Conservation (phyloP, 2,797 vertebrate species). For the Amazona ochrocephala region DNA sequence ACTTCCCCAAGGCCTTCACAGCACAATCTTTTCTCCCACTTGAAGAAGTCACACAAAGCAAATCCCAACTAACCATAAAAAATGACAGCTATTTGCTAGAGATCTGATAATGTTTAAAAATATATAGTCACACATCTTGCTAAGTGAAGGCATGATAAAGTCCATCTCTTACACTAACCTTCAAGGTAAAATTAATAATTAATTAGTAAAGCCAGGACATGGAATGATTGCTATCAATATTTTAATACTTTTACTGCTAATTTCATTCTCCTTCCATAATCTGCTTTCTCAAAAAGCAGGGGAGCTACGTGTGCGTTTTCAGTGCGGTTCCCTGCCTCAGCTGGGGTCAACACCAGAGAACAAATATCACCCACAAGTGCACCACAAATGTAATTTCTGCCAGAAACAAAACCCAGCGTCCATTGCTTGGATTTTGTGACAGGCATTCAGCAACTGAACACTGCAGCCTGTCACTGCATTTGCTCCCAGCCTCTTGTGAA, state of each 20-base stretch:
- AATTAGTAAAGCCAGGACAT: constrained; percentile 86
- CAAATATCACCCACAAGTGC: background rate
- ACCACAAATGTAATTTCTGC: background rate
- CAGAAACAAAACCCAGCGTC: background rate
- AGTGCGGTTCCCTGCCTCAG: background rate
- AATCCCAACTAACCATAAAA: constrained; percentile 47
- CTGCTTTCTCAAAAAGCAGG: constrained; percentile 66
- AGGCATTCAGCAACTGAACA: background rate
- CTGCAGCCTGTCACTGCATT: background rate
- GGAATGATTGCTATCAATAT: constrained; percentile 93
- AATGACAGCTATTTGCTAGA: constrained; percentile 56
- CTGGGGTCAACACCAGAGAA: background rate
- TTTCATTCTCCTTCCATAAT: constrained; percentile 82
- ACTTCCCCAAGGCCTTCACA: background rate
- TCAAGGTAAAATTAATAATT: constrained; percentile 94
- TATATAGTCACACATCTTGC: constrained; percentile 70
- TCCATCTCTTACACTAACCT: constrained; percentile 85
- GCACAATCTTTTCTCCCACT: background rate
- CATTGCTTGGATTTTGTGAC: background rate
- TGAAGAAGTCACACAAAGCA: constrained; percentile 55
- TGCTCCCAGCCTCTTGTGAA: background rate
- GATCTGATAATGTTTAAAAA: constrained; percentile 55
- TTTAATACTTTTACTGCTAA: constrained; percentile 90
- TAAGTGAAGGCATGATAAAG: constrained; percentile 78
- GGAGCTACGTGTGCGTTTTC: constrained; percentile 54